Conservation (phyloP, 2,888 invertebrate genomes). For the Noctua janthina region DNA sequence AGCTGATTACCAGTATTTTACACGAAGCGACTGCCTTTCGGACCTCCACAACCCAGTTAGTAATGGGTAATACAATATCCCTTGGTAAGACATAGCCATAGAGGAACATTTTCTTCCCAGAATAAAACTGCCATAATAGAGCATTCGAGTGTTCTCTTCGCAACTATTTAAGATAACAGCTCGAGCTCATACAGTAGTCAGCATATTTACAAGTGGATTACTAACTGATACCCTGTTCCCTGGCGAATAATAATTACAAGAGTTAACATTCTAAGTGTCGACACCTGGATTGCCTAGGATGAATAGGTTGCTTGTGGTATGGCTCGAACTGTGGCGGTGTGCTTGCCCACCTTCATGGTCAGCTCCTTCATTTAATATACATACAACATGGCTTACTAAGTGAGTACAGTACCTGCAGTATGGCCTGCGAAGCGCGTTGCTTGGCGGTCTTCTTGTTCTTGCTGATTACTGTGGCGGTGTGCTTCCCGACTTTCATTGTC, state of each 20-base stretch:
- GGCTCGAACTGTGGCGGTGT: background rate
- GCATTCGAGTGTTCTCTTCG: background rate
- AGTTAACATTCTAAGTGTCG: background rate
- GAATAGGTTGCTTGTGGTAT: background rate
- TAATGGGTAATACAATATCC: background rate
- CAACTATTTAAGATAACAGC: background rate
- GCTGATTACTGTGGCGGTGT: slow-evolving; percentile 97
- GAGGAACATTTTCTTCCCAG: background rate
- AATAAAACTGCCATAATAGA: background rate
- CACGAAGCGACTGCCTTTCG: background rate
- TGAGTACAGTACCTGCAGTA: slow-evolving; percentile 92
- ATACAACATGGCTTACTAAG: background rate
- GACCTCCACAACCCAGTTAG: background rate
- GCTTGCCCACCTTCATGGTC: background rate
- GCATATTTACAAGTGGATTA: background rate
- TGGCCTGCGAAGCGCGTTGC: slow-evolving; percentile 98
- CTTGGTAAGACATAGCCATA: background rate
- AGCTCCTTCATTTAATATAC: background rate
- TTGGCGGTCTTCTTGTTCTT: slow-evolving; percentile 99
- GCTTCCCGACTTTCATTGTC: slow-evolving; percentile 98
- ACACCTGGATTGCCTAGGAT: background rate
- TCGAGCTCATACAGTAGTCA: background rate
- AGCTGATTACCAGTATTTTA: background rate
- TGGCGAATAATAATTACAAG: background rate
- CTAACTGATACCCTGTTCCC: background rate